These are phyloP conservation scores for Drosophila picticornis DNA, from an alignment of 2,888 invertebrate species.

Conservation along the genomic window DNA sequence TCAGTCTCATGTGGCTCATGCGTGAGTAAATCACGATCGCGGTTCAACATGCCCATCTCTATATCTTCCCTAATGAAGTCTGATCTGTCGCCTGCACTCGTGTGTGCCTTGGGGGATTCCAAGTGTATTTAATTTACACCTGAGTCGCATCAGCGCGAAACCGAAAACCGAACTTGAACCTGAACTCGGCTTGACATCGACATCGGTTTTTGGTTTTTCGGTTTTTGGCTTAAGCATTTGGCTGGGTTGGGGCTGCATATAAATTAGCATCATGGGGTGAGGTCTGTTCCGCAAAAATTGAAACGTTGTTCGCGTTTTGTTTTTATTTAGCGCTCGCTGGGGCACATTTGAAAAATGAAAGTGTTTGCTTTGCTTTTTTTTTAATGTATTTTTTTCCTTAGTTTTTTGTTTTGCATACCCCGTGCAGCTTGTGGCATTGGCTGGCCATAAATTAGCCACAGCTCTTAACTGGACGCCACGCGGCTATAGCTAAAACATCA, in stretches of 20 bases:
- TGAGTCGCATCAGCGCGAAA: constrained; percentile 66
- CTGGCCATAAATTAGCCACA: constrained; percentile 71
- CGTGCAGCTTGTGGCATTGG: constrained; percentile 77
- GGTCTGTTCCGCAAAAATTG: constrained; percentile 63
- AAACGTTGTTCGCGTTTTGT: constrained; percentile 67
- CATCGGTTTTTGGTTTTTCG: constrained; percentile 20
- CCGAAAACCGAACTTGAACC: constrained; percentile 76
- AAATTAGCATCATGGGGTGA: constrained; percentile 80
- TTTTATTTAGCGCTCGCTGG: constrained; percentile 29
- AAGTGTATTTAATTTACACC: constrained; percentile 79
- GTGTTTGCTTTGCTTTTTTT: constrained; percentile 70
- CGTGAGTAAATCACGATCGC: constrained; percentile 19
- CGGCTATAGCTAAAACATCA: constrained; percentile 43
- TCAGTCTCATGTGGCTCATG: background rate
- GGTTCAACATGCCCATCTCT: constrained; percentile 29
- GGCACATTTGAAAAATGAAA: constrained; percentile 75
- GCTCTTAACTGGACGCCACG: constrained; percentile 73
- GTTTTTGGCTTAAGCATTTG: constrained; percentile 29
- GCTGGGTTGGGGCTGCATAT: constrained; percentile 65
- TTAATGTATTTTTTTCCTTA: constrained; percentile 5
- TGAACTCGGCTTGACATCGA: constrained; percentile 68
- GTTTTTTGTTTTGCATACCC: constrained; percentile 21
- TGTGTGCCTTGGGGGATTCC: constrained; percentile 26
- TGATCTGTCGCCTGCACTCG: constrained; percentile 57
- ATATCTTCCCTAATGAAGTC: constrained; percentile 67